phyloP scores from a whole-genome alignment of 2,888 invertebrate genomes.

The Elgonia sp. region DNA sequence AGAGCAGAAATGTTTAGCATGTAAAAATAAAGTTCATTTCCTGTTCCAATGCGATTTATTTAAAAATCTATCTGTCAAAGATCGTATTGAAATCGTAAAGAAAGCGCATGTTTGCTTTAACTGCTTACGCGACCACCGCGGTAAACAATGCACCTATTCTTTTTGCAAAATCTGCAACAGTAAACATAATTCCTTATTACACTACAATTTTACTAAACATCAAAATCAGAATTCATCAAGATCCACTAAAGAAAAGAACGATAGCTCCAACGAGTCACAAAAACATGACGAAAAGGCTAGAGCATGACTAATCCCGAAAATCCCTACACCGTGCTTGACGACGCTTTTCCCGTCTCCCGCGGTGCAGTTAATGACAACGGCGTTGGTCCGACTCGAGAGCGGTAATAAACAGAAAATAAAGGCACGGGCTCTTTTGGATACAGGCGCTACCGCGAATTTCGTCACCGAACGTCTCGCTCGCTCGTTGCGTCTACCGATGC shows the following conservation, averaged over 20 bases:
- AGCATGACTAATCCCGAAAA: not conserved
- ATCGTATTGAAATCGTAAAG: conserved; percentile 22
- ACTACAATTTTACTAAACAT: not conserved
- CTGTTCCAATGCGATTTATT: conserved; percentile 6
- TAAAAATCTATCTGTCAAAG: not conserved
- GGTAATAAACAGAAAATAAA: not conserved
- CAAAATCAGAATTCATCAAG: not conserved
- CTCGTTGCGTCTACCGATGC: conserved; percentile 5
- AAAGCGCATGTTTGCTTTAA: conserved; percentile 21
- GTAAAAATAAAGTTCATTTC: not conserved
- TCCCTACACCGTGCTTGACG: not conserved
- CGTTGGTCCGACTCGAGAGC: not conserved
- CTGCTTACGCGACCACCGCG: conserved; percentile 48
- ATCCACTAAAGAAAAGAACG: not conserved
- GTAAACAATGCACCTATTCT: conserved; percentile 21
- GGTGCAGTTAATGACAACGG: not conserved
- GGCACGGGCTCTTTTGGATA: not conserved
- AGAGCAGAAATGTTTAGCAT: not conserved
- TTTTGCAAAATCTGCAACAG: not conserved
- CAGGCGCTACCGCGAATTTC: conserved; percentile 9
- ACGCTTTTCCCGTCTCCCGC: not conserved
- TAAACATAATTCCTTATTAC: conserved; percentile 27
- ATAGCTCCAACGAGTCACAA: not conserved
- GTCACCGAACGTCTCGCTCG: conserved; percentile 14
- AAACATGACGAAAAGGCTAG: conserved; percentile 20